phyloP scores from a whole-genome alignment of 2,888 invertebrate genomes.

The Clitarchus hookeri region DNA sequence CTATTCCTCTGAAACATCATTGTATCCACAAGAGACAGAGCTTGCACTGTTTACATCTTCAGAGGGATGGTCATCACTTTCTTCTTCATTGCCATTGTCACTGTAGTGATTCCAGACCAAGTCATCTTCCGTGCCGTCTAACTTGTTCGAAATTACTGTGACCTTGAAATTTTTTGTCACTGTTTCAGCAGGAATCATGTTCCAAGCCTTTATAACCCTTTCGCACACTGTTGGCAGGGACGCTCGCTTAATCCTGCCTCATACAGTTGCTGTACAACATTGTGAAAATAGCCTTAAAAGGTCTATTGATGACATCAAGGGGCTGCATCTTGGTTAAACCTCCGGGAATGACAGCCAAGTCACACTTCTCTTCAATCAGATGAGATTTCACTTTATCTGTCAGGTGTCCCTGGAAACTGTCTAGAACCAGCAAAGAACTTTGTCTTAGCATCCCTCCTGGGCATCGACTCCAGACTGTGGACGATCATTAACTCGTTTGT shows the following conservation, averaged over 20 bases:
- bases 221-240: neutral
- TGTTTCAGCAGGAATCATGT: neutral
- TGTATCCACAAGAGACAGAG: too few species aligned
- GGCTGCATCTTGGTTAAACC: neutral
- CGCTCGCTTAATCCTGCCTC: neutral
- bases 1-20: too few species aligned
- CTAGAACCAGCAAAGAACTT: too few species aligned
- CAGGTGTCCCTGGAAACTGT: too few species aligned
- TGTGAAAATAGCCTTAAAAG: too few species aligned
- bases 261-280: neutral
- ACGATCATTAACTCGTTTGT: slow-evolving; percentile 22
- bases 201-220: neutral
- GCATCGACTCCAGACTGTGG: too few species aligned
- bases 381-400: too few species aligned
- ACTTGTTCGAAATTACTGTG: neutral
- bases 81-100: neutral
- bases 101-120: neutral
- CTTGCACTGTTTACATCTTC: too few species aligned
- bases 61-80: too few species aligned
- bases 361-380: neutral
- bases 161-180: neutral
- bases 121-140: neutral
- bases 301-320: neutral
- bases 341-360: neutral
- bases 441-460: too few species aligned